Conservation (phyloP, 2,888 invertebrate species). For the Aromia moschata region DNA sequence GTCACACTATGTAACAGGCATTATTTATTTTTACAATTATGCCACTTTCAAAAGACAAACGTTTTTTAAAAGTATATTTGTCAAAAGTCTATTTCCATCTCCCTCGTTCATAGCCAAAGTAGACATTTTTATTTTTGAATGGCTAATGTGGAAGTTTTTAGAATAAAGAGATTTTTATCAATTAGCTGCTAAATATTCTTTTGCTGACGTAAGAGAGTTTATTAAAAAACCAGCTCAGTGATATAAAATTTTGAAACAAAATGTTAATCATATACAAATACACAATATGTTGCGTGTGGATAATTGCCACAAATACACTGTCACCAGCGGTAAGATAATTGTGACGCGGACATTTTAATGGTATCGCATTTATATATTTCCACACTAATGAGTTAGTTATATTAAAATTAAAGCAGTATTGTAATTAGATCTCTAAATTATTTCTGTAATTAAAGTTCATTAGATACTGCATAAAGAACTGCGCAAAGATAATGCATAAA, state of each 20-base stretch:
- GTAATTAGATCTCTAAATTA: constrained; percentile 5
- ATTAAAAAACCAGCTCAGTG: not conserved
- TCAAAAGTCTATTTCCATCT: no score
- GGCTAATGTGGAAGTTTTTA: no score
- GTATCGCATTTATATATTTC: constrained; percentile 23
- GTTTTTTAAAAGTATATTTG: no score
- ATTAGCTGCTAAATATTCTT: not conserved
- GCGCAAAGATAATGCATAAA: not conserved
- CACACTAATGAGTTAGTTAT: constrained; percentile 21
- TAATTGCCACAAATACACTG: constrained; percentile 39
- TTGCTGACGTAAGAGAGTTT: not conserved
- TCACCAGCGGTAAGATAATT: constrained; percentile 20
- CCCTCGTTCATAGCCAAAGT: no score
- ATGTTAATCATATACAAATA: constrained; percentile 7
- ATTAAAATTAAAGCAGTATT: constrained; percentile 22
- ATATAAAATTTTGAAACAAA: constrained; percentile 3
- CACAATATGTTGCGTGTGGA: constrained; percentile 39
- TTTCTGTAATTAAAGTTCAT: not conserved
- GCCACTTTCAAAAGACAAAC: no score
- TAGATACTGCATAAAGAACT: not conserved
- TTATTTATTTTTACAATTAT: no score
- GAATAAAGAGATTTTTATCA: no score
- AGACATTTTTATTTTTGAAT: no score
- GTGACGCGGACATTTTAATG: constrained; percentile 24
- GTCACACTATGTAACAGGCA: no score